Evolutionary conservation across 2,113 vertebrate species (phyloP).

Genomic region (Ptychochromis oligacanthus): DNA sequence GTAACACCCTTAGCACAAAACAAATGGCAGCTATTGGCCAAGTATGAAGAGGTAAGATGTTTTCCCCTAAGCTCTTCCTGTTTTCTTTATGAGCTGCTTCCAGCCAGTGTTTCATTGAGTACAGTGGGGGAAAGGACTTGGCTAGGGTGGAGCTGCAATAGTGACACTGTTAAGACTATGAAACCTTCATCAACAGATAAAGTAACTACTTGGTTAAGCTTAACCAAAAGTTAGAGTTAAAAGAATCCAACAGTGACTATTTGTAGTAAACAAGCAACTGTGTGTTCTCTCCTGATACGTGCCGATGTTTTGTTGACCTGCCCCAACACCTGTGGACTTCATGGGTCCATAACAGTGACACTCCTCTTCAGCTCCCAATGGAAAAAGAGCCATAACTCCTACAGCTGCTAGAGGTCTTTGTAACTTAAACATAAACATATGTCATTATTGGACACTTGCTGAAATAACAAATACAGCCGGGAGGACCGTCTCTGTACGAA

Average conservation of each 20-base stretch:
- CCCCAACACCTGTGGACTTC: neutral
- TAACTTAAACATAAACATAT: neutral
- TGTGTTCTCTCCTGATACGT: neutral
- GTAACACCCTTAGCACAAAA: neutral
- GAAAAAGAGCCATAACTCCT: neutral
- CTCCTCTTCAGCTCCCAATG: neutral
- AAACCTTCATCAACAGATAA: neutral
- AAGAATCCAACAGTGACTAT: neutral
- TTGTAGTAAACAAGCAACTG: neutral
- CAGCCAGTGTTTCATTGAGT: neutral
- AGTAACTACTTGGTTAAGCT: fast-evolving
- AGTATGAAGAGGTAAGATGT: neutral
- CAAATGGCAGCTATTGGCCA: neutral
- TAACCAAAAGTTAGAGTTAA: neutral
- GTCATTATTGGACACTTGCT: neutral
- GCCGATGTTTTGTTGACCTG: neutral
- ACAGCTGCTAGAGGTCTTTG: conserved; percentile 3
- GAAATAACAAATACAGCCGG: neutral
- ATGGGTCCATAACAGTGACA: neutral
- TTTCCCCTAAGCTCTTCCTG: neutral
- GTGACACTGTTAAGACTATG: fast-evolving
- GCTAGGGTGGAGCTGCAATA: neutral
- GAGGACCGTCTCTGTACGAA: neutral
- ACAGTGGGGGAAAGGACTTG: fast-evolving
- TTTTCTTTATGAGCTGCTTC: no score